A percentile compares a stretch with the other conserved stretches of the same genome.
phyloP scores from a whole-genome alignment of 2,888 invertebrate genomes.

The Nomada ruficornis region DNA sequence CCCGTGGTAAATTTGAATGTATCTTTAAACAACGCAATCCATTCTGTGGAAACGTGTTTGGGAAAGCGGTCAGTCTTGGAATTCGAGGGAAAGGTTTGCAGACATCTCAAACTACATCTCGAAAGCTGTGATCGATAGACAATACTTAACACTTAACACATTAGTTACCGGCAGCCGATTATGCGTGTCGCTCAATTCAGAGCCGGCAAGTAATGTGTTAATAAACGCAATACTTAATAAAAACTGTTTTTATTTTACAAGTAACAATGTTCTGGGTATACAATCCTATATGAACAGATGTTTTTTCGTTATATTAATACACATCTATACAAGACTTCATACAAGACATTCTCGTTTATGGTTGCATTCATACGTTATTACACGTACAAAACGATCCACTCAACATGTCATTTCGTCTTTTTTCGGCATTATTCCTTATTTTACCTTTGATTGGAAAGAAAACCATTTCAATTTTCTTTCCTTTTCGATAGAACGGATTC shows the following conservation, averaged over 20 bases:
- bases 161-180: too few species aligned
- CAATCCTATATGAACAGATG: slow-evolving; percentile 72
- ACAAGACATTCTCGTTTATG: slow-evolving; percentile 52
- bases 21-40: slow-evolving; percentile 66
- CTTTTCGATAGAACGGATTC: slow-evolving; percentile 11
- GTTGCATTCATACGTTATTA: slow-evolving; percentile 48
- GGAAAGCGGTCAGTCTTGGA: slow-evolving; percentile 61
- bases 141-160: too few species aligned
- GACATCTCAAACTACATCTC: slow-evolving; percentile 19
- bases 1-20: slow-evolving; percentile 64
- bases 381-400: slow-evolving; percentile 59
- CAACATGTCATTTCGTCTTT: slow-evolving; percentile 29
- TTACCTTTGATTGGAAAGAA: slow-evolving; percentile 57
- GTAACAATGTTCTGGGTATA: slow-evolving; percentile 76
- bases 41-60: slow-evolving; percentile 50
- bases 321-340: slow-evolving; percentile 62
- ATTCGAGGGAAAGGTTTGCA: slow-evolving; percentile 60
- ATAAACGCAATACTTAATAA: slow-evolving; percentile 62
- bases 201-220: not conserved
- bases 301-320: slow-evolving; percentile 56
- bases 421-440: slow-evolving; percentile 23
- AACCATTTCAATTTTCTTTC: slow-evolving; percentile 11
- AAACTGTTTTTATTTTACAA: slow-evolving; percentile 78
- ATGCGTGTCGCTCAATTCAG: too few species aligned
- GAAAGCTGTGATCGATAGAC: slow-evolving; percentile 16